Percentiles rank a stretch among this genome's conserved stretches.
These are phyloP conservation scores for Brachionus koreanus DNA, from an alignment of 1,140 invertebrate genomes.

Conservation along the genomic window DNA sequence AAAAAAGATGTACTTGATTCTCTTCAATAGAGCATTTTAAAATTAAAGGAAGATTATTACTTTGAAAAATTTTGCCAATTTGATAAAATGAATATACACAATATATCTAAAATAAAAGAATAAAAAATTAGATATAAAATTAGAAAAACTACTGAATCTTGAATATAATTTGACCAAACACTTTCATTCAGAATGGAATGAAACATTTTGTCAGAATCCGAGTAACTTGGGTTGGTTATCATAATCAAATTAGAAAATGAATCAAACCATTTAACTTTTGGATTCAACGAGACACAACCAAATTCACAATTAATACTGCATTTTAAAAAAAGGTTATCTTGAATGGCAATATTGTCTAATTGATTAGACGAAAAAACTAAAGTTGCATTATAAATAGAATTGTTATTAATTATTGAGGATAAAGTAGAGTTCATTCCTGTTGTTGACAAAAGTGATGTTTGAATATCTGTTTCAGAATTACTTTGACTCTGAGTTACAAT, in stretches of 20 bases:
- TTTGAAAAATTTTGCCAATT: too few species aligned
- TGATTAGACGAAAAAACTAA: too few species aligned
- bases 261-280: neutral
- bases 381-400: too few species aligned
- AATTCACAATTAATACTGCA: too few species aligned
- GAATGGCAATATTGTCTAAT: too few species aligned
- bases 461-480: too few species aligned
- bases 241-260: neutral
- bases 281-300: neutral
- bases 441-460: too few species aligned
- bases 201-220: neutral
- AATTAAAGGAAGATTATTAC: too few species aligned
- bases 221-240: neutral
- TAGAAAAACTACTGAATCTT: neutral
- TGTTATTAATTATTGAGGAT: too few species aligned
- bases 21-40: neutral
- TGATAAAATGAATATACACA: neutral
- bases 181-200: neutral
- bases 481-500: too few species aligned
- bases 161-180: neutral
- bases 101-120: neutral
- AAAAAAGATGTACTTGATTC: neutral
- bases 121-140: neutral
- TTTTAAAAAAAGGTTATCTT: too few species aligned
- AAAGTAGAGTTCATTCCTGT: too few species aligned